Percentiles rank a stretch among this genome's conserved stretches.
These are phyloP conservation scores for Glareola pratincola DNA, from an alignment of 2,113 vertebrate species.

Conservation along the genomic window DNA sequence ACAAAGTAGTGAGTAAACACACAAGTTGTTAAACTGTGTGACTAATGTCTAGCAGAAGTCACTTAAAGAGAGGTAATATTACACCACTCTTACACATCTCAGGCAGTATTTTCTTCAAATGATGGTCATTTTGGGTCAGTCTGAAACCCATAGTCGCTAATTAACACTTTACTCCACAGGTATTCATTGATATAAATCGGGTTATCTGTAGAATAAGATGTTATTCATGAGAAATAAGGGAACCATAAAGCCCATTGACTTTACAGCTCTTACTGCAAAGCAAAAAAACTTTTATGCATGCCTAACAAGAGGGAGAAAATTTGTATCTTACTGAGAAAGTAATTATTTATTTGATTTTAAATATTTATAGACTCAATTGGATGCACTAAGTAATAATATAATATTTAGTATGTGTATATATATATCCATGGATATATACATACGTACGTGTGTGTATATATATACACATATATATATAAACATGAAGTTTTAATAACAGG, in stretches of 20 bases:
- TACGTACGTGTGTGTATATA: neutral
- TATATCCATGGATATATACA: neutral
- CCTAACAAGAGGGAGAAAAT: neutral
- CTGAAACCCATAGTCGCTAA: neutral
- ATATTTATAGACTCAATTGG: neutral
- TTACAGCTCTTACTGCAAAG: neutral
- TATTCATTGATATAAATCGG: neutral
- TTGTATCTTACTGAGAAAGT: neutral
- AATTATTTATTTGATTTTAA: conserved; percentile 27
- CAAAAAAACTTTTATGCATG: neutral
- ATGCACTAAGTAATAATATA: neutral
- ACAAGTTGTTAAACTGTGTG: neutral
- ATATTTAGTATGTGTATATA: neutral
- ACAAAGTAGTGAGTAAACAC: neutral
- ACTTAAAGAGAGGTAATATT: neutral
- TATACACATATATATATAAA: neutral
- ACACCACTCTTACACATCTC: neutral
- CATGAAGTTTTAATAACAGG: neutral
- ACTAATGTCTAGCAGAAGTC: neutral
- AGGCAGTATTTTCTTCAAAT: neutral
- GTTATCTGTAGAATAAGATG: neutral
- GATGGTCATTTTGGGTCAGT: neutral
- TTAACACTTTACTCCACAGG: neutral
- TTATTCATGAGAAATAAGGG: neutral
- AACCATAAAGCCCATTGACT: neutral